Evolutionary conservation across 2,888 invertebrate species (phyloP), one percentile per base, ranked within the genome.

Genomic region (Ophion obscuratus): DNA sequence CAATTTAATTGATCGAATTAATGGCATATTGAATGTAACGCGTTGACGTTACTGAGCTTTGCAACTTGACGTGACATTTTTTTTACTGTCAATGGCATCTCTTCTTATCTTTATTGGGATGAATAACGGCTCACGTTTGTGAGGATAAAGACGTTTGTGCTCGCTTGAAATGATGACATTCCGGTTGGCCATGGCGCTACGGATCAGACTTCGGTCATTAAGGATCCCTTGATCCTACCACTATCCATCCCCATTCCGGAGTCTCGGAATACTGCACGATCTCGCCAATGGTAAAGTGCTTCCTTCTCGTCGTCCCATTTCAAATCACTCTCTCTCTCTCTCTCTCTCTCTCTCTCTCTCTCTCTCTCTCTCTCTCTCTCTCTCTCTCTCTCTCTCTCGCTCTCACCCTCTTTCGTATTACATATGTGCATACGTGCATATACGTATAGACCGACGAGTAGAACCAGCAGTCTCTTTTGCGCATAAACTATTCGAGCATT

Each of bases 161-260:
- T 81, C 85, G 85, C 87, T 88, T 89, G 89, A 91, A 92, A 91
- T 90, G 92, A 92, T 91, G 92, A 92, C 91, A 92, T 92, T 92
- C 92, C 92, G 88, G 89, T 89, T 88, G 86, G 89, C 88, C 86
- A 87, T 85, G 81, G 83, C 83, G 71, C 70, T 76, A 36, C 85
- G 89, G 91, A 92, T 92, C 90, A 90, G 90, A 90, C 89, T 90
- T 89, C 86, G 87, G 89, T 90, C 91, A 91, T 92, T 92, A 92
- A 91, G 89, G 89, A 91, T 89, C 90, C 90, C 89, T 90, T 90
- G 91, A 91, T 91, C 90, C 91, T 91, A 90, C 89, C 89, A 90
- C 85, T 86, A 86, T 86, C 81, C 84, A 83, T 84, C 68, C 83
- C 81, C 83, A 70, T 83, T 76, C 79, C 80, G 80, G 71, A 81